Evolutionary conservation across 2,888 invertebrate genomes (phyloP), one percentile per base, ranked within the genome.

Genomic region (Xanthorhoe spadicearia): DNA sequence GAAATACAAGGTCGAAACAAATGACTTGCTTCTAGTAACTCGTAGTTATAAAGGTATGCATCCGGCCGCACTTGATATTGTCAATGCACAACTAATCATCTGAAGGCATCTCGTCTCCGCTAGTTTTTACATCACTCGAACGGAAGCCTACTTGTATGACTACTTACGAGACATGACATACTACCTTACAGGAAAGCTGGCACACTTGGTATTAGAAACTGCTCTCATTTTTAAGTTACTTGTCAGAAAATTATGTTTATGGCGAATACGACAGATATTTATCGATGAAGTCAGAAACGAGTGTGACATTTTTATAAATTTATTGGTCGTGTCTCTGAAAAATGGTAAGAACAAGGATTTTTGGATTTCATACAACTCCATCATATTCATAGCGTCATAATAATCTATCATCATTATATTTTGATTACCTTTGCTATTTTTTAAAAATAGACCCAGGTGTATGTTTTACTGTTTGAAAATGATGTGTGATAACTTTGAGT

Each of bases 91-190:
- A 63, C 50, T 58, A 65, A 64, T 57, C 76, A 73, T 72, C 68
- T 75, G 78, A 73, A 79, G 81, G 76, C 75, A 77, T 77, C 80
- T 82, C 76, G 77, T 79, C 83, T 75, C 82, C 79, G 78, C 84
- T 77, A 78, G 83, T 88, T 89, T 88, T 87, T 81, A 82, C 76
- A 77, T 50, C 38, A 57, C 67, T 52, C 52, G 3, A 79, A 79
- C 87, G 88, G 89, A 87, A 85, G 86, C 83, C 74, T 70, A 71
- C 74, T 68, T 73, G 71, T 65, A 64, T 68, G 71, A 67, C 74
- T 72, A 67, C 75, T 74, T 75, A 74, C 57, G 60, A 57, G 63
- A 64, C 54, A 23, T 53, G 46, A 52, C 54, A 61, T 38, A 57
- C 53, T 60, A 61, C 57, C 60, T 59, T 15, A 55, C 38, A 64